Evolutionary conservation across 1,140 invertebrate genomes (phyloP).

Genomic region (Bombus sibiricus): DNA sequence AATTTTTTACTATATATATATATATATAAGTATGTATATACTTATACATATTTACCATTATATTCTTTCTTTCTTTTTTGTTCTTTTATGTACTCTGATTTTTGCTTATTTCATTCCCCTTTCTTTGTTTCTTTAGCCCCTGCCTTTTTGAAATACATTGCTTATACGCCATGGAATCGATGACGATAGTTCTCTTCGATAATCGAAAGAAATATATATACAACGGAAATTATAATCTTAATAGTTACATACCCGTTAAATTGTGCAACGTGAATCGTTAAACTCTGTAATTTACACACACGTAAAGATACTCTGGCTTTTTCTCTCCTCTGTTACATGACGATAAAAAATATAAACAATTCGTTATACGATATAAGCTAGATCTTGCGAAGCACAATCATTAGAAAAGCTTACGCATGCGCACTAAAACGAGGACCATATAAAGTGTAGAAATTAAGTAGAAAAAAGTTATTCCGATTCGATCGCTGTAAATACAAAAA

Average conservation of each 20-base stretch:
- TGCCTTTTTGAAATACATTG: not conserved
- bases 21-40: not conserved
- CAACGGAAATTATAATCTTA: not conserved
- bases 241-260: not conserved
- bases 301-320: not conserved
- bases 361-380: not conserved
- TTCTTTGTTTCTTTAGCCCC: too few relatives aligned
- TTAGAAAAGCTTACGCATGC: conserved; percentile 10
- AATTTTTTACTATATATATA: not conserved
- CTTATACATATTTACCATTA: not conserved
- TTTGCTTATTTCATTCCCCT: not conserved
- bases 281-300: not conserved
- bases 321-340: not conserved
- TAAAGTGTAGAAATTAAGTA: conserved; percentile 3
- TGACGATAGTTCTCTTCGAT: conserved; percentile 42
- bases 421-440: not conserved
- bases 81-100: not conserved
- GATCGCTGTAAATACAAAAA: not conserved
- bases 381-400: not conserved
- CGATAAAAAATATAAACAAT: conserved; percentile 1
- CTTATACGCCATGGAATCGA: conserved; percentile 9
- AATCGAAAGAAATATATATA: not conserved
- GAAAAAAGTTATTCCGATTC: not conserved
- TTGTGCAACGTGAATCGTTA: not conserved
- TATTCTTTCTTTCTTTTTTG: not conserved